phyloP scores from a whole-genome alignment of 2,888 invertebrate genomes.

The Sarcophaga carnaria region DNA sequence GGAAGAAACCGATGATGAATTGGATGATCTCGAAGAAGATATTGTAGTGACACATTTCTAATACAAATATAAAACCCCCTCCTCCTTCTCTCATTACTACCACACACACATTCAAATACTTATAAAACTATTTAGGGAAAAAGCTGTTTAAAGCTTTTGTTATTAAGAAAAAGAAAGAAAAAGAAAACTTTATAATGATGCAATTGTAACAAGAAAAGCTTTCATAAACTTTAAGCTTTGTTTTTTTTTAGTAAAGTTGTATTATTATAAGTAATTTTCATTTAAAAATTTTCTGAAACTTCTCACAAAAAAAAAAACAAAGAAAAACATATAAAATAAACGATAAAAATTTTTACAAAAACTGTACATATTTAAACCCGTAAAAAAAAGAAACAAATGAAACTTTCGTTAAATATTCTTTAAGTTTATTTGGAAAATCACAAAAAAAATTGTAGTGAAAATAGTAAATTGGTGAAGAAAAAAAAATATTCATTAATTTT shows the following conservation, averaged over 20 bases:
- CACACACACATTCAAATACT: conserved; percentile 47
- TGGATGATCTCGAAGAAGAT: conserved; percentile 94
- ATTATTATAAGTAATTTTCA: conserved; percentile 73
- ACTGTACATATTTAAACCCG: conserved; percentile 66
- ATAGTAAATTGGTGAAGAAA: conserved; percentile 55
- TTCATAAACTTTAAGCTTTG: conserved; percentile 61
- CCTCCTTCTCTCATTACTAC: conserved; percentile 21
- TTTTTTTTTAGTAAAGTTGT: conserved; percentile 53
- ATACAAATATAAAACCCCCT: conserved; percentile 47
- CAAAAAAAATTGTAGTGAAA: conserved; percentile 60
- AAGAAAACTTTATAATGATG: conserved; percentile 33
- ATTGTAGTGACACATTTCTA: conserved; percentile 93
- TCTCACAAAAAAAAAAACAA: conserved; percentile 9
- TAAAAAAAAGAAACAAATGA: conserved; percentile 38
- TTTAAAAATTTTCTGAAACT: conserved; percentile 28
- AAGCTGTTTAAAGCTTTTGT: conserved; percentile 68
- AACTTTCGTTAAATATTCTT: conserved; percentile 59
- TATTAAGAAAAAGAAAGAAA: conserved; percentile 12
- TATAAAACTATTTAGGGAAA: conserved; percentile 31
- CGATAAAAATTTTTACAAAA: conserved; percentile 47
- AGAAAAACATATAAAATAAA: conserved; percentile 39
- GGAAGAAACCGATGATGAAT: conserved; percentile 93
- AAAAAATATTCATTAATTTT: neutral
- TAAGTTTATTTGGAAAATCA: conserved; percentile 22
- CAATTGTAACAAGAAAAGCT: conserved; percentile 62